Conservation (phyloP, 2,888 invertebrate species). For the Acanthosoma haemorrhoidale region DNA sequence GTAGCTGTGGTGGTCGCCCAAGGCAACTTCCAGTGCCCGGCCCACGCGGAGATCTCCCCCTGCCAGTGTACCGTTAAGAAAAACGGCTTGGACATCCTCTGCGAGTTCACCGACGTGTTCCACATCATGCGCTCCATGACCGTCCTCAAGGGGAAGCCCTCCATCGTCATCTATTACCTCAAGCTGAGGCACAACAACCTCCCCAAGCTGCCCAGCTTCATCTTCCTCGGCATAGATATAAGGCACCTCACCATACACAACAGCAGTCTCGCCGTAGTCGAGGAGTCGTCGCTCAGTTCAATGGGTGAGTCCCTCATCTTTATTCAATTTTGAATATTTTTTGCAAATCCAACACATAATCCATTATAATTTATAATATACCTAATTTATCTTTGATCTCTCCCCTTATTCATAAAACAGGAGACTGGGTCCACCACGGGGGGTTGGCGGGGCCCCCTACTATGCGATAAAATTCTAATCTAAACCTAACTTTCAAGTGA, state of each 20-base stretch:
- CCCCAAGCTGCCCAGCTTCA: constrained; percentile 76
- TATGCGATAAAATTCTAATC: too few species aligned
- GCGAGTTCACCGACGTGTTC: constrained; percentile 76
- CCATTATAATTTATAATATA: too few species aligned
- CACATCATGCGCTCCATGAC: constrained; percentile 77
- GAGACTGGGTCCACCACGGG: too few species aligned
- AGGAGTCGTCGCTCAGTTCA: constrained; percentile 80
- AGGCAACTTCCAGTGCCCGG: constrained; percentile 54
- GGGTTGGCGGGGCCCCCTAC: too few species aligned
- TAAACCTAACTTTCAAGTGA: too few species aligned
- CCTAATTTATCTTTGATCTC: too few species aligned
- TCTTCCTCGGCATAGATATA: constrained; percentile 81
- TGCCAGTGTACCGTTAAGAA: constrained; percentile 82
- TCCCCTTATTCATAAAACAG: too few species aligned
- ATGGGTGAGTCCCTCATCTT: constrained; percentile 62
- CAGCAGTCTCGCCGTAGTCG: constrained; percentile 79
- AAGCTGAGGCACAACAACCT: constrained; percentile 81
- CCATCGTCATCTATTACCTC: constrained; percentile 78
- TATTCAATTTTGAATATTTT: too few species aligned
- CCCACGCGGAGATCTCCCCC: constrained; percentile 66
- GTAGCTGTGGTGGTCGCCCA: constrained; percentile 29
- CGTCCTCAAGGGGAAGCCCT: constrained; percentile 68
- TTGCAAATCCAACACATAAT: too few species aligned
- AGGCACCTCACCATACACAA: constrained; percentile 83
- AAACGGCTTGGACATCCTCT: constrained; percentile 80